phyloP scores from a whole-genome alignment of 2,797 vertebrate genomes.

The Phataginus tricuspis region DNA sequence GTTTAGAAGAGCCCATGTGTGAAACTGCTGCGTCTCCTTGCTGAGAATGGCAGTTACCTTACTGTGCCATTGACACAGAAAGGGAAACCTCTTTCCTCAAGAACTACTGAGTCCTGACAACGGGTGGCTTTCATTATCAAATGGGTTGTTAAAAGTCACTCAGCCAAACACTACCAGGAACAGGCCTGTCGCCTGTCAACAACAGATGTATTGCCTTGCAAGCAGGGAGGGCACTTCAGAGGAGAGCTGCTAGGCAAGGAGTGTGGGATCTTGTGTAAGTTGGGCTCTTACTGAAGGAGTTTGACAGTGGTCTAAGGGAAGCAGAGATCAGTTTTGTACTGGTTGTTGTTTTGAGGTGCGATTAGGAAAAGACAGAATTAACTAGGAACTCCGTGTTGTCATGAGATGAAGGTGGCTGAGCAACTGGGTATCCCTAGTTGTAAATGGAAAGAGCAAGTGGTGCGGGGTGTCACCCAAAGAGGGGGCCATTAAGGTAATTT shows the following conservation, averaged over 20 bases:
- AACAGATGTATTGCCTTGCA: not conserved
- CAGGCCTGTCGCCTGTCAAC: not conserved
- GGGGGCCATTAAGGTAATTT: not conserved
- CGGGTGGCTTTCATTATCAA: not conserved
- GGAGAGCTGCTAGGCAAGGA: not conserved
- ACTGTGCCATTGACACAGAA: not conserved
- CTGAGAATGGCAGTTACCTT: not conserved
- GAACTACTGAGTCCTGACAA: not conserved
- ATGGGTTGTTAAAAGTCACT: not conserved
- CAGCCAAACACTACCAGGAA: not conserved
- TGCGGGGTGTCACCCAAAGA: not conserved
- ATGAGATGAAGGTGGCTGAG: not conserved
- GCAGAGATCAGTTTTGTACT: not conserved
- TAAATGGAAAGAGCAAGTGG: not conserved
- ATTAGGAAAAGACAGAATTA: not conserved
- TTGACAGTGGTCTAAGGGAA: not conserved
- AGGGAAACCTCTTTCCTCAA: not conserved
- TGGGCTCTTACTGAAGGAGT: not conserved
- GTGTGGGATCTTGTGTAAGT: not conserved
- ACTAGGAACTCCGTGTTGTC: not conserved
- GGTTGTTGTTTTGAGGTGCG: not conserved
- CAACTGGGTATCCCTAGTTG: not conserved
- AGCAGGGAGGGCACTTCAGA: not conserved
- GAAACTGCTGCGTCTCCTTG: not conserved
- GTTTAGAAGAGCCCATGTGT: not conserved